A percentile compares a stretch with the other conserved stretches of the same genome.
These are phyloP conservation scores for Sylvilagus floridanus DNA, from an alignment of 2,797 vertebrate species.

Conservation along the genomic window DNA sequence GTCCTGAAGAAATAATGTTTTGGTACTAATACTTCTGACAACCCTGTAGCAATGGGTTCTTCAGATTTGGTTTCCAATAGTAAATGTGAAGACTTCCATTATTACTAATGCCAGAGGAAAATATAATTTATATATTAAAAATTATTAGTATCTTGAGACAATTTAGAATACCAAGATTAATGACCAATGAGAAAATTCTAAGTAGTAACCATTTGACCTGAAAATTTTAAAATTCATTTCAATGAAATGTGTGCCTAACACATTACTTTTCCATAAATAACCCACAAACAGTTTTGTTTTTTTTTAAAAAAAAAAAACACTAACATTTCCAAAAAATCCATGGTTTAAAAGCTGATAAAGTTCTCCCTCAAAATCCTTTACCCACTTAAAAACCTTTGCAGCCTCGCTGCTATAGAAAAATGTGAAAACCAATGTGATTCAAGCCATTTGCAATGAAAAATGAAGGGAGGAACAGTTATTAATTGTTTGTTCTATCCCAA, in stretches of 20 bases:
- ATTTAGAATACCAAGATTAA: not conserved
- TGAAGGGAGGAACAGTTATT: not conserved
- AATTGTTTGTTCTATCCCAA: not conserved
- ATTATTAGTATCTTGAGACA: not conserved
- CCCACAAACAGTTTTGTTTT: not conserved
- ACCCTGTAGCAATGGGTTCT: not conserved
- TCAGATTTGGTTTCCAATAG: not conserved
- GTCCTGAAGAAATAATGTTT: not conserved
- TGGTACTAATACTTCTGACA: not conserved
- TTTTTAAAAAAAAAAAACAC: not conserved
- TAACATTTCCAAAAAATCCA: constrained; percentile 23
- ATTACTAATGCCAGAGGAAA: not conserved
- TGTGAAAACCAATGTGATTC: not conserved
- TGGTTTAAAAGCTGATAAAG: not conserved
- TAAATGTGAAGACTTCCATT: not conserved
- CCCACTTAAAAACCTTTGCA: not conserved
- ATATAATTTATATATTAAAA: not conserved
- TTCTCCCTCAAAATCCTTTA: not conserved
- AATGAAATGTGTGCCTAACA: not conserved
- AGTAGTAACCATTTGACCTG: not conserved
- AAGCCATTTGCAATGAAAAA: not conserved
- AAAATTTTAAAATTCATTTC: constrained; percentile 2
- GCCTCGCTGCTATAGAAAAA: not conserved
- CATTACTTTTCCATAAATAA: not conserved
- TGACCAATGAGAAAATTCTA: not conserved